A percentile compares a stretch with the other conserved stretches of the same genome.
Conservation (phyloP, 2,113 vertebrate species). For the Podocnemis expansa region DNA sequence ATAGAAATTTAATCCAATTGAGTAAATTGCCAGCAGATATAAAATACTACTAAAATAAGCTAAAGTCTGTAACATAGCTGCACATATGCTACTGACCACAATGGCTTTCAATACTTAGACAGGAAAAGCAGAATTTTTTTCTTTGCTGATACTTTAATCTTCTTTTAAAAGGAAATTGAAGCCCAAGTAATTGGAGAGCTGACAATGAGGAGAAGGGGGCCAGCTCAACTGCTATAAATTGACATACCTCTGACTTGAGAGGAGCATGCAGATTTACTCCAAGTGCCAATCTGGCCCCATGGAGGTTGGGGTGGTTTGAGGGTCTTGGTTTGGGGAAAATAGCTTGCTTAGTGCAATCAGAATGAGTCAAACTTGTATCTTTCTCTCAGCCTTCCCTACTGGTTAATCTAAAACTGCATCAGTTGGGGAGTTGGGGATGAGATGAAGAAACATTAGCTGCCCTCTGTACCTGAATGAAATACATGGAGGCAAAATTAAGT, state of each 20-base stretch:
- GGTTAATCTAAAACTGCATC: not conserved
- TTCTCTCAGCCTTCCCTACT: not conserved
- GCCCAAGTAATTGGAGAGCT: not conserved
- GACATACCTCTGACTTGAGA: not conserved
- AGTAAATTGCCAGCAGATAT: not conserved
- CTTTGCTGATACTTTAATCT: not conserved
- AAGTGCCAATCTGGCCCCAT: not conserved
- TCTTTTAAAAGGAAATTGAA: not conserved
- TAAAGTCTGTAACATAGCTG: not conserved
- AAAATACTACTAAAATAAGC: not conserved
- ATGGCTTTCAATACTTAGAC: not conserved
- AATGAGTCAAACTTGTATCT: not conserved
- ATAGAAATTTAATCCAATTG: not conserved
- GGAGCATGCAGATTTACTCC: not conserved
- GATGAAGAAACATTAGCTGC: not conserved
- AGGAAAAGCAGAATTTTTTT: not conserved
- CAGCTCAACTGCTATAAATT: not conserved
- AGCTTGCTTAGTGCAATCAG: not conserved
- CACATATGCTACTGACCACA: not conserved
- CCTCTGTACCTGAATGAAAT: slow-evolving; percentile 26
- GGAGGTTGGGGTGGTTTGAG: not conserved
- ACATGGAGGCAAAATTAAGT: slow-evolving; percentile 38
- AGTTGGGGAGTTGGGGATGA: not conserved
- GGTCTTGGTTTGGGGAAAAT: not conserved
- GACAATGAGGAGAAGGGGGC: not conserved